Conservation (phyloP, 1,140 invertebrate genomes). For the Hyphantria cunea region DNA sequence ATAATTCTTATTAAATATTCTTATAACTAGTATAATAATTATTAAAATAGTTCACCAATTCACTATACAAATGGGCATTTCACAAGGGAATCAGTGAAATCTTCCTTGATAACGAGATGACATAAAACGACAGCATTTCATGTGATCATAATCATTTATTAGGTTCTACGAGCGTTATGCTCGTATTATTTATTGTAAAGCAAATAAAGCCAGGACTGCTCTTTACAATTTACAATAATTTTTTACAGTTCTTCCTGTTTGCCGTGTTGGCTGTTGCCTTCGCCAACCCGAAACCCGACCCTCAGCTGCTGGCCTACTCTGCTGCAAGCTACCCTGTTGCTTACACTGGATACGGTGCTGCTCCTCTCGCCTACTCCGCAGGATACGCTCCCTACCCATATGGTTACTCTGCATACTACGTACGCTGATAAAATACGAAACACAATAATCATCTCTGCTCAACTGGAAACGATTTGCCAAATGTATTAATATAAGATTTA, state of each 20-base stretch:
- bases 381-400: conserved; percentile 61
- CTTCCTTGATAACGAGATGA: too few relatives aligned
- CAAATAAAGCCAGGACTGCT: too few relatives aligned
- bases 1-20: too few relatives aligned
- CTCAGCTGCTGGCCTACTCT: conserved; percentile 52
- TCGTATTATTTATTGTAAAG: too few relatives aligned
- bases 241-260: conserved; percentile 74
- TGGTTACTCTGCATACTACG: conserved; percentile 59
- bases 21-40: too few relatives aligned
- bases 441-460: conserved; percentile 9
- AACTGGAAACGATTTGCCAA: conserved; percentile 43
- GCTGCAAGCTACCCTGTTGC: conserved; percentile 58
- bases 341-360: conserved; percentile 43
- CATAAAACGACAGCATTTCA: not conserved
- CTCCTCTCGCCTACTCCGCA: conserved; percentile 48
- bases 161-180: too few relatives aligned
- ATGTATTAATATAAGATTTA: conserved; percentile 45
- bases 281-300: conserved; percentile 72
- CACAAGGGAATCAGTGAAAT: too few relatives aligned
- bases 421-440: conserved; percentile 39
- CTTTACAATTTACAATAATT: not conserved
- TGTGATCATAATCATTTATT: not conserved
- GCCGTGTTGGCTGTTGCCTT: conserved; percentile 79
- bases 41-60: too few relatives aligned
- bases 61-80: too few relatives aligned